These are phyloP conservation scores for Empis stercorea DNA, from an alignment of 2,888 invertebrate species.

Conservation along the genomic window DNA sequence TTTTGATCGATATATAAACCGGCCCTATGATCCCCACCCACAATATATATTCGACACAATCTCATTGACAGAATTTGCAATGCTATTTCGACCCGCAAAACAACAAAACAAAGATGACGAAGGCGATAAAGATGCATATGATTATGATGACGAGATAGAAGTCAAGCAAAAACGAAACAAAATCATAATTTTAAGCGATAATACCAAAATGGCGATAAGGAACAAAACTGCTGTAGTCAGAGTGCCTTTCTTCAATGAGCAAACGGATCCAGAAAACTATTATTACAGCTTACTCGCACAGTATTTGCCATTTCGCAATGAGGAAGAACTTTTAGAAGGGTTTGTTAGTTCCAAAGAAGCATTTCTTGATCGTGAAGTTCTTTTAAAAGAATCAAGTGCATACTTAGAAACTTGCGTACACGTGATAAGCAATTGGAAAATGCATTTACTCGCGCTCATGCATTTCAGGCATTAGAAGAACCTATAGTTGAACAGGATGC, in stretches of 20 bases:
- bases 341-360: too few species aligned
- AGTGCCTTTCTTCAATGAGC: slow-evolving; percentile 17
- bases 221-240: slow-evolving; percentile 11
- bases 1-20: too few species aligned
- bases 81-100: too few species aligned
- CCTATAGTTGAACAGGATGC: too few species aligned
- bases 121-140: too few species aligned
- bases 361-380: too few species aligned
- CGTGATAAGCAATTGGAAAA: neutral
- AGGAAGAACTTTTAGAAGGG: slow-evolving; percentile 2
- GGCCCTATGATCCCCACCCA: too few species aligned
- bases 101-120: slow-evolving; percentile 1
- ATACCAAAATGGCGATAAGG: slow-evolving; percentile 10
- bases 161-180: neutral
- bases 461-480: too few species aligned
- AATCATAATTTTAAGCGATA: slow-evolving; percentile 5
- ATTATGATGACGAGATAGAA: slow-evolving; percentile 3
- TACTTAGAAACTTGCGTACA: neutral
- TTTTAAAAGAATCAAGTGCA: neutral
- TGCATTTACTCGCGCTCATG: too few species aligned
- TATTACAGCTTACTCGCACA: slow-evolving; percentile 22
- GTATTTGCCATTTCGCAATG: neutral
- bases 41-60: too few species aligned
- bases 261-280: slow-evolving; percentile 20
- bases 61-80: too few species aligned